phyloP scores from a whole-genome alignment of 2,113 vertebrate species.

The Cololabis saira region DNA sequence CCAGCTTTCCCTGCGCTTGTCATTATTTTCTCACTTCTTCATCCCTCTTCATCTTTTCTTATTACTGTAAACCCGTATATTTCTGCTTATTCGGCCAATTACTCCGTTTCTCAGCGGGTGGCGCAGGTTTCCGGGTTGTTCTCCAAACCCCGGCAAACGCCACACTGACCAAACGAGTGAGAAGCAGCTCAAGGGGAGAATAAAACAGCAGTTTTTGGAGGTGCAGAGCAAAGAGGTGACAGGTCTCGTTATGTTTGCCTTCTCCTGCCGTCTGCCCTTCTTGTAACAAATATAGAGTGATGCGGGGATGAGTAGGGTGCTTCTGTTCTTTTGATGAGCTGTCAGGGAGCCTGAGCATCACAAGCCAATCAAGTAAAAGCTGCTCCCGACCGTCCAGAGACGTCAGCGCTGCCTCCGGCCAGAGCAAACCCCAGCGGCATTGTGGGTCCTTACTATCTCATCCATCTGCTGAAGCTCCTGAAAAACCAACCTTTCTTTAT shows the following conservation, averaged over 20 bases:
- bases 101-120: background rate
- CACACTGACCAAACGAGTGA: conserved; percentile 31
- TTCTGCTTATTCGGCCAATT: conserved; percentile 13
- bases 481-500: too few relatives aligned
- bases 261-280: conserved; percentile 54
- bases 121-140: conserved; percentile 4
- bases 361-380: conserved; percentile 60
- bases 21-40: conserved; percentile 39
- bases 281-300: conserved; percentile 59
- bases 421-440: too few relatives aligned
- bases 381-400: conserved; percentile 45
- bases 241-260: conserved; percentile 55
- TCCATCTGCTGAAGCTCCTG: too few relatives aligned
- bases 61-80: conserved; percentile 30
- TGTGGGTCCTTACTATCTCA: too few relatives aligned
- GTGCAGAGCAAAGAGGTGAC: conserved; percentile 29
- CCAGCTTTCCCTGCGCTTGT: conserved; percentile 30
- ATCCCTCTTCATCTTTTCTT: conserved; percentile 23
- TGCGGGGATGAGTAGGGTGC: conserved; percentile 53
- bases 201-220: conserved; percentile 30
- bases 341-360: conserved; percentile 56
- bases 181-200: conserved; percentile 19
- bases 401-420: too few relatives aligned
- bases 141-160: conserved; percentile 21
- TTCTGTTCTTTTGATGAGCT: conserved; percentile 68